These are phyloP conservation scores for Argyrosomus japonicus DNA, from an alignment of 2,113 vertebrate genomes.

Conservation along the genomic window DNA sequence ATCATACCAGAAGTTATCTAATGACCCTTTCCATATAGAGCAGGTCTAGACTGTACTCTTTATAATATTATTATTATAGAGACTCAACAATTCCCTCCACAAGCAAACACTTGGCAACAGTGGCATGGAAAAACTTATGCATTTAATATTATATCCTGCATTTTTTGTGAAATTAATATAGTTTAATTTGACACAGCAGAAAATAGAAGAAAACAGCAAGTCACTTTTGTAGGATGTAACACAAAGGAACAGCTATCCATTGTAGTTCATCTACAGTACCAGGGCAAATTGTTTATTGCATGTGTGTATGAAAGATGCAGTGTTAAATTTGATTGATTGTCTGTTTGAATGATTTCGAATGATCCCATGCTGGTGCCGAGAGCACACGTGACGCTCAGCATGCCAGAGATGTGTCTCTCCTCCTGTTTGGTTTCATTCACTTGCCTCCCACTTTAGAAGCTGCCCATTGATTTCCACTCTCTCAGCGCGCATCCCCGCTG, in stretches of 20 bases:
- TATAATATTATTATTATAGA: too few relatives aligned
- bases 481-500: constrained; percentile 28
- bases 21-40: too few relatives aligned
- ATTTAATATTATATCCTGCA: background rate
- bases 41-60: too few relatives aligned
- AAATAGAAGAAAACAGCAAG: background rate
- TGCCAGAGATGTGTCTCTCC: background rate
- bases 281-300: background rate
- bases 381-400: background rate
- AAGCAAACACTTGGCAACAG: too few relatives aligned
- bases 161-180: background rate
- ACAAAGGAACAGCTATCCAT: too few relatives aligned
- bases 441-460: background rate
- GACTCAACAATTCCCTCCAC: too few relatives aligned
- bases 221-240: too few relatives aligned
- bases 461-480: constrained; percentile 26
- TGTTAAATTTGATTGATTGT: background rate
- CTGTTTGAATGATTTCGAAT: background rate
- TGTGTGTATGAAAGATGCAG: background rate
- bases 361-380: background rate
- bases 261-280: background rate
- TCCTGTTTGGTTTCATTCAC: background rate
- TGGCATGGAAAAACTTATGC: too few relatives aligned
- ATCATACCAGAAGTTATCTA: too few relatives aligned
- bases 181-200: background rate